Base-by-base conservation (phyloP, 2,888 invertebrate species). In the Ferdinandea cuprea region DNA sequence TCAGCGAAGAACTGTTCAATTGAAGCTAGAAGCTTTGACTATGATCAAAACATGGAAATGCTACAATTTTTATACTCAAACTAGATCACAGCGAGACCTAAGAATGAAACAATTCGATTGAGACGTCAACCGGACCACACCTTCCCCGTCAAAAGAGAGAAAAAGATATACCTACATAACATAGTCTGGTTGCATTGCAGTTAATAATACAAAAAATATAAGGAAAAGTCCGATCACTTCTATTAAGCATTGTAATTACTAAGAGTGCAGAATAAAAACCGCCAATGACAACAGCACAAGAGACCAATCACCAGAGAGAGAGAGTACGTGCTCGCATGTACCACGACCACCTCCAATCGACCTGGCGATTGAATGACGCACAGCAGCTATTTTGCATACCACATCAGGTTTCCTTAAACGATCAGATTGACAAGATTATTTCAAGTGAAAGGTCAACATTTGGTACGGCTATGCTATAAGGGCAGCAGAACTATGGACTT, bases 1-100 rank as follows among this genome's bases (percentile, higher is more conserved):
- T 83, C 78, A 68, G 83, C 83, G 83, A 78, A 83, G 83, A 83
- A 83, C 83, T 83, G 83, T 83, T 83, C 83, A 83, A 83, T 83
- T 72, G 61, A 37, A 83, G 72, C 83, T 78, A 68, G 73, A 78
- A 71, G 83, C 83, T 78, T 69, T 83, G 83, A 83, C 83, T 83
- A 73, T 56, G 83, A 83, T 61, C 48, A 66, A 42, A 72, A 40
- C 63, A 19, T 73, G 63, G 58, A 78, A 72, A 35, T 50, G 72
- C 21, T 40, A 13, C 73, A 83, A 78, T 83, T 83, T 81, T 73
- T 83, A 83, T 83, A 83, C 72, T 63, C 21, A 78, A 78, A 58
- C 61, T 52, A 72, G 65, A 66, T 59, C 65, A 48, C 32, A 3
- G 1, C 32, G 25, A 35, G 46, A 65, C 52, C 66, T 37, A 32